Conservation (phyloP, 2,888 invertebrate genomes). For the Meganola albula region DNA sequence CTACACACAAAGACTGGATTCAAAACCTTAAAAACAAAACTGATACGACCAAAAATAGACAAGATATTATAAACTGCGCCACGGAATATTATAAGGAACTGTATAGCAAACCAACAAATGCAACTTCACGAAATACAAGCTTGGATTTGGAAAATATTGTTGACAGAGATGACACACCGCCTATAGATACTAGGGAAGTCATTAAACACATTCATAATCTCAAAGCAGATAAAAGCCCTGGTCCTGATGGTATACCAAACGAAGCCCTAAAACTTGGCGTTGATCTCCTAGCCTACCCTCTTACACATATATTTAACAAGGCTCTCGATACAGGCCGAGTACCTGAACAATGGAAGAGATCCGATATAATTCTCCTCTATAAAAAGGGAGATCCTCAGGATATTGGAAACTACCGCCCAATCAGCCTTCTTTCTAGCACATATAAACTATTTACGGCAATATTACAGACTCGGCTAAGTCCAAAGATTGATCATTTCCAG, state of each 20-base stretch:
- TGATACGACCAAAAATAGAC: neutral
- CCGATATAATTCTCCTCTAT: neutral
- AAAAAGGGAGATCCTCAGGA: slow-evolving; percentile 3
- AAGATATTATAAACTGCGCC: neutral
- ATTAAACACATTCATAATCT: slow-evolving; percentile 14
- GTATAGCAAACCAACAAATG: neutral
- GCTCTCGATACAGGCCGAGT: slow-evolving; percentile 1
- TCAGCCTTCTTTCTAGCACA: slow-evolving; percentile 2
- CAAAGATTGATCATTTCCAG: slow-evolving; percentile 4
- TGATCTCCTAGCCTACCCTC: slow-evolving; percentile 7
- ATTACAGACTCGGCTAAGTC: neutral
- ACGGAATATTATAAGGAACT: neutral
- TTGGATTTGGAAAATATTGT: neutral
- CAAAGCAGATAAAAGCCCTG: slow-evolving; percentile 18
- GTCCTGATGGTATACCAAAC: slow-evolving; percentile 19
- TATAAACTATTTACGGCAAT: slow-evolving; percentile 6
- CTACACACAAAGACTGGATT: neutral
- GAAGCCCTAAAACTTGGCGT: slow-evolving; percentile 18
- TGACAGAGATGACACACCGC: neutral
- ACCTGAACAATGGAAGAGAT: neutral
- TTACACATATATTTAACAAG: slow-evolving; percentile 18
- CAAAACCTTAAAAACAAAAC: neutral
- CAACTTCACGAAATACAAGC: neutral
- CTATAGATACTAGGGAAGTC: slow-evolving; percentile 7
- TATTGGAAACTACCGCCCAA: slow-evolving; percentile 2